phyloP scores from a whole-genome alignment of 2,888 invertebrate species.

The Acrobasis repandana region DNA sequence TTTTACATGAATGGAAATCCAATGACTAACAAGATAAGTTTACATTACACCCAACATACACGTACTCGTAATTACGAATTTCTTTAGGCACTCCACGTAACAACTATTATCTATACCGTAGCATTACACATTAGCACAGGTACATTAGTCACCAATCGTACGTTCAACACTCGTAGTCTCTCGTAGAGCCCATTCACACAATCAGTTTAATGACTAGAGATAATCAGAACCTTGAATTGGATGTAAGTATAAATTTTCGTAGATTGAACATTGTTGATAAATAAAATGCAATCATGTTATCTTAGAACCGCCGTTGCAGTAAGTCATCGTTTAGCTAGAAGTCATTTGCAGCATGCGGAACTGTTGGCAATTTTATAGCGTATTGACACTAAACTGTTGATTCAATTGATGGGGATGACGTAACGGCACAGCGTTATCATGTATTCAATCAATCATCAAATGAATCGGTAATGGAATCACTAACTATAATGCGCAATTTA shows the following conservation, averaged over 20 bases:
- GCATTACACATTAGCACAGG: not conserved
- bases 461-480: not conserved
- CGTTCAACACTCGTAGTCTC: not conserved
- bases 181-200: constrained; percentile 29
- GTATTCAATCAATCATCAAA: not conserved
- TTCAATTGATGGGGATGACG: constrained; percentile 40
- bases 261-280: not conserved
- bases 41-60: not conserved
- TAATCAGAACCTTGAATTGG: constrained; percentile 35
- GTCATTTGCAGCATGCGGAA: constrained; percentile 52
- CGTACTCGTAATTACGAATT: not conserved
- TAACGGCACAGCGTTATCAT: constrained; percentile 1
- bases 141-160: constrained; percentile 14
- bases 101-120: not conserved
- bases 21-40: constrained; percentile 15
- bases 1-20: constrained; percentile 1
- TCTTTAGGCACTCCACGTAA: not conserved
- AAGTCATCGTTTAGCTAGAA: constrained; percentile 37
- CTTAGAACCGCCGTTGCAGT: constrained; percentile 30
- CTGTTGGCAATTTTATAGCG: constrained; percentile 41
- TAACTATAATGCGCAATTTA: not conserved
- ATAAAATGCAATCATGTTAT: constrained; percentile 5
- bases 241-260: constrained; percentile 33
- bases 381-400: constrained; percentile 52
- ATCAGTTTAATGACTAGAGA: constrained; percentile 22